phyloP scores from a whole-genome alignment of 2,888 invertebrate species.

The Fragum sueziense region DNA sequence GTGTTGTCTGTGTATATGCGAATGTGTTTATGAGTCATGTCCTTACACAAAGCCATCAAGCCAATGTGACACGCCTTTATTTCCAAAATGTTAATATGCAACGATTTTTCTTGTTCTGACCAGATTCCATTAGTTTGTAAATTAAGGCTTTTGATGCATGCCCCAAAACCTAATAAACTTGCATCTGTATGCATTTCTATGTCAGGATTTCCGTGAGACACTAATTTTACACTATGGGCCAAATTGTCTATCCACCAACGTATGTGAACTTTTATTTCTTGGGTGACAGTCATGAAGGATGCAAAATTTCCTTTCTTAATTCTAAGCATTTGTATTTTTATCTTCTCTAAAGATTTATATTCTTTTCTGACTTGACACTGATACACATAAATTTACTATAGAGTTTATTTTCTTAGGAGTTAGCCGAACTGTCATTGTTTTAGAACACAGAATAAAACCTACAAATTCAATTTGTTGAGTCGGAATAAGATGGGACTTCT shows the following conservation, averaged over 20 bases:
- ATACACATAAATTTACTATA: not conserved
- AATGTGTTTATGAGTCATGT: not conserved
- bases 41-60: not conserved
- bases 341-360: not conserved
- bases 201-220: conserved; percentile 25
- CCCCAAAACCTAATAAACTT: not conserved
- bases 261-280: conserved; percentile 3
- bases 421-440: not conserved
- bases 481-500: conserved; percentile 51
- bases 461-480: conserved; percentile 42
- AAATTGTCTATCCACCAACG: conserved; percentile 50
- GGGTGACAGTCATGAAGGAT: conserved; percentile 20
- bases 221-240: conserved; percentile 6
- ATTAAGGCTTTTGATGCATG: not conserved
- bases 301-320: conserved; percentile 43
- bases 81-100: not conserved
- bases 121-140: not conserved
- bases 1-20: not conserved
- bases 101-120: not conserved
- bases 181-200: not conserved
- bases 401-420: not conserved
- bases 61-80: not conserved
- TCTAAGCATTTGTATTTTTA: not conserved
- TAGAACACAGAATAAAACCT: conserved; percentile 39
- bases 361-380: not conserved